These are phyloP conservation scores for Sipha maydis DNA, from an alignment of 2,888 invertebrate species.

Conservation along the genomic window DNA sequence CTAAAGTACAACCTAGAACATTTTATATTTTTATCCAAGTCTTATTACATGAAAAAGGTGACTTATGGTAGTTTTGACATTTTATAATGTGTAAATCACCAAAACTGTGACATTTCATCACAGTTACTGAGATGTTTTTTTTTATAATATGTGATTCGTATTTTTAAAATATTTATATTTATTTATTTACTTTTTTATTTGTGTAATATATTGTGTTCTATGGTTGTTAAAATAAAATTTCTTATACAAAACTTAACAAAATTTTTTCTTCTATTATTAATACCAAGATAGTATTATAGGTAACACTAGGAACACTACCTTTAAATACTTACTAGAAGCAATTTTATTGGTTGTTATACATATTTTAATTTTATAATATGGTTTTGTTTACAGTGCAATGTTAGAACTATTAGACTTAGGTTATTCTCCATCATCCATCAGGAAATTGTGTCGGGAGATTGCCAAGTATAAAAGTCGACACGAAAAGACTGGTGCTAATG, in stretches of 20 bases:
- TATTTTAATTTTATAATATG: constrained; percentile 22
- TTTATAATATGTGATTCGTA: no score
- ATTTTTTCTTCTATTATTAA: background rate
- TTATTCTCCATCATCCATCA: constrained; percentile 48
- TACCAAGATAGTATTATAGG: background rate
- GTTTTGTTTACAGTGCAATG: constrained; percentile 58
- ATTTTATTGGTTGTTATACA: background rate
- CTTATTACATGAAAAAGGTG: no score
- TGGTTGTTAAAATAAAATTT: background rate
- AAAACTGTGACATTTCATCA: no score
- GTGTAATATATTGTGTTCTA: background rate
- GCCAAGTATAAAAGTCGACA: constrained; percentile 61
- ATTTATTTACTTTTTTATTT: background rate
- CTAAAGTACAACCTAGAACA: no score
- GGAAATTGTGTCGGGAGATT: constrained; percentile 50
- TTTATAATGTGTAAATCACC: no score
- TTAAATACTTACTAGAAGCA: background rate
- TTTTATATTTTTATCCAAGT: no score
- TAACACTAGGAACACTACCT: no score
- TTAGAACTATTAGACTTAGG: constrained; percentile 56
- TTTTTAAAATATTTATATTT: no score
- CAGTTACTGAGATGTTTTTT: no score
- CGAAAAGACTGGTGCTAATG: constrained; percentile 29
- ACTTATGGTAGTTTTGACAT: no score
- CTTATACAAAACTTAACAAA: no score